Conservation (phyloP, 2,888 invertebrate species). For the Pyrocoelia pectoralis region DNA sequence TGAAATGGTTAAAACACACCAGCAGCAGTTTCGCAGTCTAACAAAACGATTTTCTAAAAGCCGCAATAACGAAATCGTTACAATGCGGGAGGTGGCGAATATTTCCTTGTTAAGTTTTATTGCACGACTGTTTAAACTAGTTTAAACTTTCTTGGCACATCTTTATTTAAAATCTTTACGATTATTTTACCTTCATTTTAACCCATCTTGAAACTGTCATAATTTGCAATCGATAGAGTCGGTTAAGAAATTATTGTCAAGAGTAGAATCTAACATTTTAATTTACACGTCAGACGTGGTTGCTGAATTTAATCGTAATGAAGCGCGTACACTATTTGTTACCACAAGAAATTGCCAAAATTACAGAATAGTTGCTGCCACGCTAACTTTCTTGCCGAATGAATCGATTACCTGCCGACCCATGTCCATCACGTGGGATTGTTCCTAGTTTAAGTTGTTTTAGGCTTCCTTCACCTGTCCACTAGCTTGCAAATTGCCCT, state of each 20-base stretch:
- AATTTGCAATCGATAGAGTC: not conserved
- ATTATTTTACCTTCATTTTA: not conserved
- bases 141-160: not conserved
- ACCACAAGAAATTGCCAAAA: not conserved
- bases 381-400: slow-evolving; percentile 21
- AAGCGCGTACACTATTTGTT: not conserved
- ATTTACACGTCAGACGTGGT: not conserved
- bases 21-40: not conserved
- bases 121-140: slow-evolving; percentile 1
- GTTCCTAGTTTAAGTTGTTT: slow-evolving; percentile 33
- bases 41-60: not conserved
- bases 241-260: too few relatives aligned
- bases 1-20: not conserved
- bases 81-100: not conserved
- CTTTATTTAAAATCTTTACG: not conserved
- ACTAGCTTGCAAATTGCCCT: slow-evolving; percentile 30
- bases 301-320: not conserved
- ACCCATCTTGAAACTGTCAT: not conserved
- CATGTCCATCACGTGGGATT: slow-evolving; percentile 31
- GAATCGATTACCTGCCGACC: slow-evolving; percentile 40
- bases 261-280: too few relatives aligned
- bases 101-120: slow-evolving; percentile 1
- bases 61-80: slow-evolving; percentile 1
- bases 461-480: slow-evolving; percentile 34
- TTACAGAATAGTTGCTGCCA: slow-evolving; percentile 27